Base-by-base conservation (phyloP, 2,113 vertebrate species). In the Pluvianellus socialis region DNA sequence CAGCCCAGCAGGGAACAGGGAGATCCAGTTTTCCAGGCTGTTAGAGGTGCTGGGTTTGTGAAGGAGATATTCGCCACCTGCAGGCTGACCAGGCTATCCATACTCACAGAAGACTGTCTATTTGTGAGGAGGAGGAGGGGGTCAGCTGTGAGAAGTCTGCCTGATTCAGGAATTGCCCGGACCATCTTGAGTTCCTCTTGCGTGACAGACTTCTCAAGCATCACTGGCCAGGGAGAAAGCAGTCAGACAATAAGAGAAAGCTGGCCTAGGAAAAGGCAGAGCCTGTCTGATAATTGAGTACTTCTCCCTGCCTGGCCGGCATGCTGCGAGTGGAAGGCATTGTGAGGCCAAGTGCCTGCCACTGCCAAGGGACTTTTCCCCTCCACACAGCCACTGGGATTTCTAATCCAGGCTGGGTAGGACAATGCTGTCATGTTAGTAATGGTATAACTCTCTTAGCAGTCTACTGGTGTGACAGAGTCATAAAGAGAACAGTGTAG, bases 361-460 rank as follows among this genome's bases (percentile, higher is more conserved):
- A 74, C 75, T 93, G 92, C 96, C 92, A 96, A 94, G 94, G 82
- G 88, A 93, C 95, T 88, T 80, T 56, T 74, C 18, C 53, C 28
- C 44, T 96, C 67, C 72, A 88, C 40, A 70, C 75, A 92, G 90
- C 71, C 82, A 96, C 90, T 83, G 85, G 87, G 82, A 94, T 97
- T 94, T 94, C 88, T 95, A 95, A 96, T 95, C 93, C 93, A 93
- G 88, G 96, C 93, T 95, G 67, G 55, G 55, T 22, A 96, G 96
- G 94, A 96, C 96, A 96, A 93, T 95, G 92, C 96, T 96, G 96
- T 97, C 96, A 96, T 96, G 82, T 95, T 96, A 95, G 92, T 86
- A 96, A 77, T 86, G 79, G 92, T 93, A 93, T 97, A 97, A 97
- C 96, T 96, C 88, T 96, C 93, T 96, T 95, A 96, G 88, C 90